Base-by-base conservation (phyloP, 2,888 invertebrate species). In the Troides oblongomaculatus region DNA sequence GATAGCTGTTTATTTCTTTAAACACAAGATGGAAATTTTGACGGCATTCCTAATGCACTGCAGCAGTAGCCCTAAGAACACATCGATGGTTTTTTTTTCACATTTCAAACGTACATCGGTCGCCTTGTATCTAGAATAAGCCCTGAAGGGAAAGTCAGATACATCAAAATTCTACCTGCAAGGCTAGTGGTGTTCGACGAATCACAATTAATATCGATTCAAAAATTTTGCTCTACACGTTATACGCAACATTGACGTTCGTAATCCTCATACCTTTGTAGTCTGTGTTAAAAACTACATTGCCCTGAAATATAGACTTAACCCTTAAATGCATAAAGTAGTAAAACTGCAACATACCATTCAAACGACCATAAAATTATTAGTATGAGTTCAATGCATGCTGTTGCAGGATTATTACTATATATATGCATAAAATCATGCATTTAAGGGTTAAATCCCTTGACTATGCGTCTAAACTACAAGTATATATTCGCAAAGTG, bases 111-210 rank as follows among this genome's bases (percentile, higher is more conserved):
- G 60, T 21, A 62, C 50, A 21, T 56, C 61, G 59, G 60, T 12
- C 46, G 67, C 46, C 18, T 46, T 21, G n/a, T 23, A 21, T 60
- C 71, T 83, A 87, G 87, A 89, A 89, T 89, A 88, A 73, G 57
- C 67, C 79, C 71, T 70, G 74, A 79, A 81, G 83, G 82, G 89
- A 88, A 89, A 89, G 88, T 82, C 75, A 72, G 71, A 76, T 80
- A 76, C 81, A 88, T 89, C 82, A 84, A 85, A 85, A 90, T 89
- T 88, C 89, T 78, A 72, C 73, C 73, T 85, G 81, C 88, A 84
- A 75, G 72, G 76, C 72, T 72, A 72, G 71, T 62, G 73, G 67
- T 73, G 72, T 74, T 73, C 74, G 74, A 74, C 77, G 86, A 80
- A 85, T 86, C 78, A 77, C 79, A 83, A 85, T 79, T 75, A 76